A percentile compares a stretch with the other conserved stretches of the same genome.
These are phyloP conservation scores for Hedya salicella DNA, from an alignment of 2,888 invertebrate species.

Conservation along the genomic window DNA sequence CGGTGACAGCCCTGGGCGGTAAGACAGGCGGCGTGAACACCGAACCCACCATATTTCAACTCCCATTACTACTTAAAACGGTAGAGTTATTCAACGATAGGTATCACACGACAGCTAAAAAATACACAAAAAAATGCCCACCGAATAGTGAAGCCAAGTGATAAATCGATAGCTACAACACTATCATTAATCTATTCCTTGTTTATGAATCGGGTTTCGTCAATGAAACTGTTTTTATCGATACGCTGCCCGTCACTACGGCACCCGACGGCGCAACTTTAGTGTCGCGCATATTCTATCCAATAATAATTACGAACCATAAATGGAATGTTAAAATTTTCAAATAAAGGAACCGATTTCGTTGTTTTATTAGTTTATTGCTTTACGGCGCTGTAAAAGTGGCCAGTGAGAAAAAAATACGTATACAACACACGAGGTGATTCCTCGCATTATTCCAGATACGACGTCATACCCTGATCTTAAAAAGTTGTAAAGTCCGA, in stretches of 20 bases:
- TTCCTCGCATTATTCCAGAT: neutral
- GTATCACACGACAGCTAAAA: constrained; percentile 68
- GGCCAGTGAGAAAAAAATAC: constrained; percentile 36
- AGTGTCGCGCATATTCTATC: constrained; percentile 56
- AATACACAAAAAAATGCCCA: constrained; percentile 65
- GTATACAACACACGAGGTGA: constrained; percentile 1
- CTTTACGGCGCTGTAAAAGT: constrained; percentile 37
- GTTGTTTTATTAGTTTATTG: constrained; percentile 40
- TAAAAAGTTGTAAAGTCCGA: neutral
- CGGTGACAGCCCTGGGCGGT: constrained; percentile 25
- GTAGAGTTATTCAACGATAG: constrained; percentile 65
- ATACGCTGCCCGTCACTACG: constrained; percentile 57
- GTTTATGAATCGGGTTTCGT: constrained; percentile 40
- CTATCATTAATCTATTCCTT: constrained; percentile 38
- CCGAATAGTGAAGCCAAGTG: constrained; percentile 63
- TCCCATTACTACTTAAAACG: constrained; percentile 76
- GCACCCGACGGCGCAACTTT: constrained; percentile 63
- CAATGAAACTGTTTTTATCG: constrained; percentile 43
- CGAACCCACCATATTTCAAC: constrained; percentile 64
- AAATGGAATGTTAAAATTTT: constrained; percentile 39
- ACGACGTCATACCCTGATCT: neutral
- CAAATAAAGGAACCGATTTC: constrained; percentile 37
- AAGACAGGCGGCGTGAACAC: constrained; percentile 52
- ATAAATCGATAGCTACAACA: constrained; percentile 41
- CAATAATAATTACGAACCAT: constrained; percentile 39